These are phyloP conservation scores for Aporrectodea caliginosa DNA, from an alignment of 1,140 invertebrate genomes.

Conservation along the genomic window DNA sequence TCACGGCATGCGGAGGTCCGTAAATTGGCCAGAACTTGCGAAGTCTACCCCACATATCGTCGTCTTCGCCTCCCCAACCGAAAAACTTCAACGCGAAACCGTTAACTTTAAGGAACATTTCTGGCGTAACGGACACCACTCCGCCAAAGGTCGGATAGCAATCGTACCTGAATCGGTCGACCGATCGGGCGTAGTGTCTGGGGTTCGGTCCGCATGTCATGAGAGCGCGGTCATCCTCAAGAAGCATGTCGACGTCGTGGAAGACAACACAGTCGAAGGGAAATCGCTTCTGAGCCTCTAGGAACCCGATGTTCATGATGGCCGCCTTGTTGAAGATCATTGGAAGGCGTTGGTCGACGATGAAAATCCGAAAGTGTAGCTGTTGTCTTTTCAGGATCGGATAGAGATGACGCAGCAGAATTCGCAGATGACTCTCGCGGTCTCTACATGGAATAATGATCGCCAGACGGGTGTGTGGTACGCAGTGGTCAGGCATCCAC, in stretches of 20 bases:
- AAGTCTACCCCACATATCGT: slow-evolving; percentile 65
- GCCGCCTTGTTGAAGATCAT: slow-evolving; percentile 85
- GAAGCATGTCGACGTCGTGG: slow-evolving; percentile 91
- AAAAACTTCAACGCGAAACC: slow-evolving; percentile 87
- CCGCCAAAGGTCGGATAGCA: slow-evolving; percentile 80
- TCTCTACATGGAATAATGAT: slow-evolving; percentile 65
- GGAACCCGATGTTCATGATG: slow-evolving; percentile 86
- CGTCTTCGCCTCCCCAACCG: slow-evolving; percentile 68
- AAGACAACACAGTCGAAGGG: slow-evolving; percentile 82
- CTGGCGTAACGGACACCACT: slow-evolving; percentile 61
- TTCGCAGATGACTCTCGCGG: slow-evolving; percentile 70
- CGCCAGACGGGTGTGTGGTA: slow-evolving; percentile 43
- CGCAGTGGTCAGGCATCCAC: slow-evolving; percentile 40
- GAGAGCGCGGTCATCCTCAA: slow-evolving; percentile 75
- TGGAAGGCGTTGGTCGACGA: slow-evolving; percentile 73
- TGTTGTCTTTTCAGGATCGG: slow-evolving; percentile 80
- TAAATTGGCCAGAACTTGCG: neutral
- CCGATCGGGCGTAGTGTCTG: slow-evolving; percentile 87
- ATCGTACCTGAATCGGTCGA: slow-evolving; percentile 75
- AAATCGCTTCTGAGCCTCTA: slow-evolving; percentile 67
- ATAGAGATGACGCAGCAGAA: slow-evolving; percentile 83
- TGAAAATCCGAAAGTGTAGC: slow-evolving; percentile 84
- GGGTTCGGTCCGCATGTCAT: slow-evolving; percentile 88
- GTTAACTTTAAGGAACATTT: slow-evolving; percentile 70
- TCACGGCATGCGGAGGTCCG: neutral